Evolutionary conservation across 2,888 invertebrate species (phyloP).

Genomic region (Eurytoma californica): DNA sequence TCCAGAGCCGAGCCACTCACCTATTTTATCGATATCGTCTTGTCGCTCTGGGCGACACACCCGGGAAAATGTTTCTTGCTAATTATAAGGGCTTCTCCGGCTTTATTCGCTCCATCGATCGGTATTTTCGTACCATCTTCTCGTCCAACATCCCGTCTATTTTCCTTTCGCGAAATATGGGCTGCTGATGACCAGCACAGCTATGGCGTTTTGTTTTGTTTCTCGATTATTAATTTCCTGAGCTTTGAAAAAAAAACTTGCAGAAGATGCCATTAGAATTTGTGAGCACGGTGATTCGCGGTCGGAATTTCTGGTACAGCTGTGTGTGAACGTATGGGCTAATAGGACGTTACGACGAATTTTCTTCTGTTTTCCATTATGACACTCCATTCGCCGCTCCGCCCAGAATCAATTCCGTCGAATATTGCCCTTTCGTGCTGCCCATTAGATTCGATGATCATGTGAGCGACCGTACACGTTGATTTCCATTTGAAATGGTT

Average conservation of each 20-base stretch:
- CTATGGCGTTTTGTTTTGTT: background rate
- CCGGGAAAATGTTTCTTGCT: background rate
- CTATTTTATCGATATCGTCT: constrained; percentile 13
- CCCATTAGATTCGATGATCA: constrained; percentile 4
- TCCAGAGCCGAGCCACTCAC: background rate
- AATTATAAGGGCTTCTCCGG: background rate
- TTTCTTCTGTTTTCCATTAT: constrained; percentile 36
- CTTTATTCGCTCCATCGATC: background rate
- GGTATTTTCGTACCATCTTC: background rate
- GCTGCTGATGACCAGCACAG: constrained; percentile 6
- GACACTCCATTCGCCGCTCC: background rate
- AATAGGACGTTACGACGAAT: background rate
- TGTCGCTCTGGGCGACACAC: background rate
- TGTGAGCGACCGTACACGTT: too few relatives aligned
- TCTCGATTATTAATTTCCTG: background rate
- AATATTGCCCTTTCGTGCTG: background rate
- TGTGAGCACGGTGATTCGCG: background rate
- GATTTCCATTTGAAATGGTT: too few relatives aligned
- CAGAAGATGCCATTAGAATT: background rate
- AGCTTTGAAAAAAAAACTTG: too few relatives aligned
- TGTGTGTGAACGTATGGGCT: background rate
- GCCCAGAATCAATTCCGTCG: constrained; percentile 18
- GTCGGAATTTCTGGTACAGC: background rate
- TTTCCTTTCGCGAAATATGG: too few relatives aligned
- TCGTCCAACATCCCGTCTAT: too few relatives aligned